Base-by-base conservation (phyloP, 2,113 vertebrate species). In the Gasterosteus nipponicus region DNA sequence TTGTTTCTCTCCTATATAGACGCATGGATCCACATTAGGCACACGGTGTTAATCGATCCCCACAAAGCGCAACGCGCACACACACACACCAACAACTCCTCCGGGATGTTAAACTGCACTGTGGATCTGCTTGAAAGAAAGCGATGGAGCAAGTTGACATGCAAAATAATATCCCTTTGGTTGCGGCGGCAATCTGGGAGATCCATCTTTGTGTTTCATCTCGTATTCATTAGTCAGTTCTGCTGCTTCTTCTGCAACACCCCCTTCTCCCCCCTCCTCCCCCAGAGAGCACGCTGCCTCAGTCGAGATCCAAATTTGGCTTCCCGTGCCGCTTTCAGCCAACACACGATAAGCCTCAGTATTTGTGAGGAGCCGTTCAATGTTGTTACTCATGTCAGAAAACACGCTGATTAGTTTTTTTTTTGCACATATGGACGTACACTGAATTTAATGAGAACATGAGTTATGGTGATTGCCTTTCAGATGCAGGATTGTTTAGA, bases 41-140 rank as follows among this genome's bases (percentile, higher is more conserved):
- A 29, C 62, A 29, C 4, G 41, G 42, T 38, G 62, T 59, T 66
- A 61, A 83, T 75, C 29, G 54, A 64, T 75, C 39, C 39, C 16
- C n/a, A n/a, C 44, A 44, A 65, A 71, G 15, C 38, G 8, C 41
- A 53, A 11, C 10, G 4, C 42, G 10, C 11, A 19, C 62, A 12
- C 68, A 58, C 11, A 19, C 62, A 12, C 68, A 58, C 41, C 16
- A 75, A 81, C 14, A 59, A 7, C 19, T 60, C n/a, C 22, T 75
- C 54, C 42, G 33, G 6, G 44, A 49, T 53, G 42, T 7, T 29
- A 8, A 65, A 38, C 19, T 10, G 35, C 3, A 10, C 22, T 12
- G 31, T 33, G 10, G 2, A 65, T 66, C 31, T 16, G 51, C 29
- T 35, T 9, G 7, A 73, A 6, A 56, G 66, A 41, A 22, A 41